These are phyloP conservation scores for Heterohyrax brucei DNA, from an alignment of 2,797 vertebrate genomes.

Conservation along the genomic window DNA sequence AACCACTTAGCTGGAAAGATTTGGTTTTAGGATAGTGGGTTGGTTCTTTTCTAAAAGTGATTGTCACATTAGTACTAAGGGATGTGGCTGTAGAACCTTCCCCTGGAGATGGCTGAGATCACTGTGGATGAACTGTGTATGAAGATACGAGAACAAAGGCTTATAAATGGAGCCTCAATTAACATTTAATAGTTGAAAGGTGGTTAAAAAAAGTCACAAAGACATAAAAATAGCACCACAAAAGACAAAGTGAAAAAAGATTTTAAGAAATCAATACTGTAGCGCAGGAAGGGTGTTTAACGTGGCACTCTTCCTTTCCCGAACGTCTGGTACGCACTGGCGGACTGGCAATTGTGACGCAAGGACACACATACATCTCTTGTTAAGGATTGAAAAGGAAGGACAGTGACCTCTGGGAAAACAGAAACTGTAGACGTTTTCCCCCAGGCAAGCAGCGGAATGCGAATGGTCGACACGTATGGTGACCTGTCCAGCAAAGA, in stretches of 20 bases:
- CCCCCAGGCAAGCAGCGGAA: conserved; percentile 3
- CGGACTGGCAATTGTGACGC: neutral
- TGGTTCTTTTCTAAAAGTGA: conserved; percentile 23
- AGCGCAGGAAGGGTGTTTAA: neutral
- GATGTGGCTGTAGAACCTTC: conserved; percentile 23
- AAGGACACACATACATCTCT: neutral
- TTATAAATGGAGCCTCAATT: conserved; percentile 20
- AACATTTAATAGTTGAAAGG: neutral
- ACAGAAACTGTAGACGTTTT: neutral
- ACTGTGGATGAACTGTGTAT: conserved; percentile 14
- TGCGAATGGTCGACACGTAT: neutral
- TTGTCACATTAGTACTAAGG: conserved; percentile 1
- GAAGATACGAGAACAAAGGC: conserved; percentile 6
- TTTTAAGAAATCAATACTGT: neutral
- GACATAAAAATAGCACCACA: conserved; percentile 34
- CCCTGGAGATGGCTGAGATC: neutral
- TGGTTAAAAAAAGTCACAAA: conserved; percentile 52
- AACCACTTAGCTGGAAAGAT: neutral
- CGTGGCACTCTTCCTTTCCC: neutral
- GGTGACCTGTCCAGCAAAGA: neutral
- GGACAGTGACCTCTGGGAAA: conserved; percentile 39
- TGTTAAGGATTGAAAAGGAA: conserved; percentile 41
- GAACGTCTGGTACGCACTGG: neutral
- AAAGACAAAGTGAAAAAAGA: conserved; percentile 35
- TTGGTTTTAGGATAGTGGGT: neutral